Evolutionary conservation across 2,888 invertebrate species (phyloP).

Genomic region (Ennomos erosarius): DNA sequence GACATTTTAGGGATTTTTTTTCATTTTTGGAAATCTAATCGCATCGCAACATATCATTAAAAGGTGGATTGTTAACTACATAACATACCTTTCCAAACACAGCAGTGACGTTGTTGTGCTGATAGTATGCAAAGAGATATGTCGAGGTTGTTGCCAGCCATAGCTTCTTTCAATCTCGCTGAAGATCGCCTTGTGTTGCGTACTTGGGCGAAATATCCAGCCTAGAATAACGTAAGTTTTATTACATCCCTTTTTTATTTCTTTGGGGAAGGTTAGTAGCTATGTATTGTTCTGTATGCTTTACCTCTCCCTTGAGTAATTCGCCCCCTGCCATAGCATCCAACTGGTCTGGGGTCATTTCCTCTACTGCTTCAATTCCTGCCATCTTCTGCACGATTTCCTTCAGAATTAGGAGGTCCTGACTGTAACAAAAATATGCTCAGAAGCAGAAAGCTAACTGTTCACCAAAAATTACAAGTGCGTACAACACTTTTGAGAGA

Average conservation of each 20-base stretch:
- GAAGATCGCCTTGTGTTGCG: conserved; percentile 98
- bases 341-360: conserved; percentile 97
- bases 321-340: conserved; percentile 99
- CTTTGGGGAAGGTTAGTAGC: too few relatives aligned
- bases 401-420: conserved; percentile 96
- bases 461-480: too few relatives aligned
- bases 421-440: conserved; percentile 76
- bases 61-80: neutral
- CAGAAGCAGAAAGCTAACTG: too few relatives aligned
- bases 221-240: conserved; percentile 81
- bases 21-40: too few relatives aligned
- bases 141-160: conserved; percentile 96
- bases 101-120: conserved; percentile 98
- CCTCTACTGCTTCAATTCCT: conserved; percentile 98
- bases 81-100: conserved; percentile 91
- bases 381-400: conserved; percentile 99
- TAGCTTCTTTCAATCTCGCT: conserved; percentile 96
- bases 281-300: neutral
- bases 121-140: conserved; percentile 96
- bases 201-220: conserved; percentile 98
- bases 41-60: too few relatives aligned
- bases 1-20: too few relatives aligned
- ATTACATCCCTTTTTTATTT: neutral
- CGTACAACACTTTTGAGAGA: too few relatives aligned
- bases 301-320: conserved; percentile 95